Evolutionary conservation across 2,888 invertebrate genomes (phyloP).

Genomic region (Ischnura elegans): DNA sequence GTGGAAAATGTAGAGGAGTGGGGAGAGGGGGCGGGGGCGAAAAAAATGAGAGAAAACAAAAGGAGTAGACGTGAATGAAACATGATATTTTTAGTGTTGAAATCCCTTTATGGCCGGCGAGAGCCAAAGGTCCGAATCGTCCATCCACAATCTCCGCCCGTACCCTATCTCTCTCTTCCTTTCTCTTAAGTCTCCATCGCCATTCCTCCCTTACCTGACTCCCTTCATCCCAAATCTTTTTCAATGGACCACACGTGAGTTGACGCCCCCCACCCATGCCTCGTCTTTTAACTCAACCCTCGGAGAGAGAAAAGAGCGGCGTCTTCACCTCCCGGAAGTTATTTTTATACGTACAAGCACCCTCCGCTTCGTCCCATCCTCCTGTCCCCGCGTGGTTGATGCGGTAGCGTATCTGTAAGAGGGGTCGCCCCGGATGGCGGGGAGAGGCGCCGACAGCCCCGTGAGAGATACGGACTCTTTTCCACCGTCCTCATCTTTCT

Average conservation of each 20-base stretch:
- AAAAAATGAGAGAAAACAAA: slow-evolving; percentile 15
- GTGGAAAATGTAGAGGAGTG: not conserved
- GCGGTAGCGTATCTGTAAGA: not conserved
- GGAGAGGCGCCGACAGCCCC: not conserved
- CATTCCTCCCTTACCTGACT: not conserved
- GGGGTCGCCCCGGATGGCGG: not conserved
- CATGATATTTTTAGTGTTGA: slow-evolving; percentile 58
- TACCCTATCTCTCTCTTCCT: not conserved
- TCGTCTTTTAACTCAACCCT: too few species aligned
- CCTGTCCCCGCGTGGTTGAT: not conserved
- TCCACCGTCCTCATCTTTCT: too few species aligned
- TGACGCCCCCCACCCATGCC: not conserved
- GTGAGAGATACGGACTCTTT: not conserved
- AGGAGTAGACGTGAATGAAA: slow-evolving; percentile 51
- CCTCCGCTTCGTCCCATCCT: too few species aligned
- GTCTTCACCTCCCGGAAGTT: not conserved
- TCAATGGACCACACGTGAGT: slow-evolving; percentile 56
- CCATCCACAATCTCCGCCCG: not conserved
- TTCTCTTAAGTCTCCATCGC: not conserved
- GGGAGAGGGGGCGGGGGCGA: not conserved
- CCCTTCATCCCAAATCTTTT: slow-evolving; percentile 21
- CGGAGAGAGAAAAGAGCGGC: too few species aligned
- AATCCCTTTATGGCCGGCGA: slow-evolving; percentile 43
- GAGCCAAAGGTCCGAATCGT: slow-evolving; percentile 34
- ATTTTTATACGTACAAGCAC: not conserved